Conservation (phyloP, 92 coral and sea anemone genomes). For the Epizoanthus fatuus region DNA sequence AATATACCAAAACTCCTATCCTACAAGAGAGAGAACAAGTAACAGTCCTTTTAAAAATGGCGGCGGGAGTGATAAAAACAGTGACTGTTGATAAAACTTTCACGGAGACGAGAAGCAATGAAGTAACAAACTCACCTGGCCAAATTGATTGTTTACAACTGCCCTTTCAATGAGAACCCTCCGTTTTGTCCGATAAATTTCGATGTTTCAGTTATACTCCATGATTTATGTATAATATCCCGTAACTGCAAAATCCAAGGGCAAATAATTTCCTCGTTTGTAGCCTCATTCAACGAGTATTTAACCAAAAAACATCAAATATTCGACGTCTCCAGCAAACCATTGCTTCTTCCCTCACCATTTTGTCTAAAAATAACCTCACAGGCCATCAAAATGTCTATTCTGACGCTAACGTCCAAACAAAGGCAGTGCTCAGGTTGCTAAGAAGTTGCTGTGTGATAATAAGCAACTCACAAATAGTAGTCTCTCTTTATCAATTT, state of each 20-base stretch:
- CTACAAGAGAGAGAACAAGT: too few relatives aligned
- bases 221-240: not conserved
- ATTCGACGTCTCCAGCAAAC: not conserved
- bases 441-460: conserved; percentile 9
- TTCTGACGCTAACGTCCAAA: not conserved
- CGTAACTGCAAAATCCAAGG: not conserved
- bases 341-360: not conserved
- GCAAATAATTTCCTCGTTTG: not conserved
- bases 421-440: not conserved
- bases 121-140: too few relatives aligned
- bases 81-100: too few relatives aligned
- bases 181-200: not conserved
- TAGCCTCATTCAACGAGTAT: conserved; percentile 6
- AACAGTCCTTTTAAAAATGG: too few relatives aligned
- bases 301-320: not conserved
- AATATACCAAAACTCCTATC: too few relatives aligned
- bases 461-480: too few relatives aligned
- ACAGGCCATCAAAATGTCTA: not conserved
- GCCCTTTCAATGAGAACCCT: too few relatives aligned
- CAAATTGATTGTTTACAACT: too few relatives aligned
- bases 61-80: too few relatives aligned
- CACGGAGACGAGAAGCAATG: too few relatives aligned
- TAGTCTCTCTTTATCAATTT: too few relatives aligned
- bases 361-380: not conserved
- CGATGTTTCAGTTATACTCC: not conserved